Evolutionary conservation across 2,888 invertebrate species (phyloP).

Genomic region (Drosophila borborema): DNA sequence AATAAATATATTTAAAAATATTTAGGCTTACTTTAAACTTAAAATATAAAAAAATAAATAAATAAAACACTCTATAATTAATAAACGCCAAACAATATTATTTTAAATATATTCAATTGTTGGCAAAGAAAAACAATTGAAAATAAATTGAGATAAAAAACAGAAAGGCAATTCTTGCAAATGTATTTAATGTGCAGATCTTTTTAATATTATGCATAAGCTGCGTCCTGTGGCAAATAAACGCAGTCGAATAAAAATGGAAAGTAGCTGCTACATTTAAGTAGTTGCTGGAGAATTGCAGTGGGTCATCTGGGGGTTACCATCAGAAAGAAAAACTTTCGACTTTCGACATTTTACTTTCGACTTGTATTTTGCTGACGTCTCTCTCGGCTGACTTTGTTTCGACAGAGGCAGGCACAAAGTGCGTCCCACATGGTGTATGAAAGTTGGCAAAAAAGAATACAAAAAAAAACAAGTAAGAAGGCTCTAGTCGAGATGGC

Average conservation of each 20-base stretch:
- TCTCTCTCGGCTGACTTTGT: constrained; percentile 20
- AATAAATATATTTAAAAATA: too few relatives aligned
- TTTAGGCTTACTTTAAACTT: too few relatives aligned
- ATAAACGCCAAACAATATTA: constrained; percentile 14
- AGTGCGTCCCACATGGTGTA: constrained; percentile 77
- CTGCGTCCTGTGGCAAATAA: constrained; percentile 29
- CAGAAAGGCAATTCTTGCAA: not conserved
- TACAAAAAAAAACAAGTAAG: not conserved
- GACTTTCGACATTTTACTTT: not conserved
- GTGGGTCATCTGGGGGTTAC: constrained; percentile 40
- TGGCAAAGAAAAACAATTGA: not conserved
- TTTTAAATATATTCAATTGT: not conserved
- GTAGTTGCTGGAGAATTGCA: constrained; percentile 34
- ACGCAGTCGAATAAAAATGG: constrained; percentile 27
- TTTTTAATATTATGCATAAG: constrained; percentile 23
- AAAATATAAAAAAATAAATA: constrained; percentile 1
- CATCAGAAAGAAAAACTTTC: constrained; percentile 25
- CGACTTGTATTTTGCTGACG: not conserved
- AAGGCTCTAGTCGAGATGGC: too few relatives aligned
- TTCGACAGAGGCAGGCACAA: constrained; percentile 25
- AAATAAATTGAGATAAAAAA: not conserved
- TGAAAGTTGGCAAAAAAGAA: constrained; percentile 64
- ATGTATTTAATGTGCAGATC: constrained; percentile 3
- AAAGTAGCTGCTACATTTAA: constrained; percentile 45
- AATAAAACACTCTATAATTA: constrained; percentile 33